Evolutionary conservation across 2,113 vertebrate genomes (phyloP).

Genomic region (Andinoacara biseriatus): DNA sequence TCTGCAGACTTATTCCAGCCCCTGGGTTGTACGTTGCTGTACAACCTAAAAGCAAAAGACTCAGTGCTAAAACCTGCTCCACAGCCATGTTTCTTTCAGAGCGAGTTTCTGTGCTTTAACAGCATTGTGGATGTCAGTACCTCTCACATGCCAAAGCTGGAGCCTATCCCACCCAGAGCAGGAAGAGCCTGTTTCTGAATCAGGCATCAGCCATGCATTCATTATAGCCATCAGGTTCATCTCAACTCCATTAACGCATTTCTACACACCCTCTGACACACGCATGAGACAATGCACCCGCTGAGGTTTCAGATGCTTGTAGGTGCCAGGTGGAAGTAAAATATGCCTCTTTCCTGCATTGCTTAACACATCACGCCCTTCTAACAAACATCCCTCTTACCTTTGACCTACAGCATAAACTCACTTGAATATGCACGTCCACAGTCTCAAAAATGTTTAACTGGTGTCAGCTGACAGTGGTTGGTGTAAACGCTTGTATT

Average conservation of each 20-base stretch:
- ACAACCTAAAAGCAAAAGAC: neutral
- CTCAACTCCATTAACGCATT: neutral
- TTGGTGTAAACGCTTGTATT: neutral
- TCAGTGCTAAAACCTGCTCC: neutral
- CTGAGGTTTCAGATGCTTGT: neutral
- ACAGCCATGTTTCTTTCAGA: accelerated
- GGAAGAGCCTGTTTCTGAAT: slow-evolving; percentile 19
- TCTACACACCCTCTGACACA: neutral
- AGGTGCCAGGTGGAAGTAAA: neutral
- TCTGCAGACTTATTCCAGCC: no score
- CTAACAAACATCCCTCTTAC: neutral
- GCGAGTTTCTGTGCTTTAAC: neutral
- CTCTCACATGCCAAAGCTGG: neutral
- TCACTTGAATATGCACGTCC: neutral
- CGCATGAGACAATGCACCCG: neutral
- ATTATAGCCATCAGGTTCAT: neutral
- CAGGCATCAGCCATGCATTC: neutral
- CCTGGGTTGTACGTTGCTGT: no score
- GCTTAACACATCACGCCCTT: neutral
- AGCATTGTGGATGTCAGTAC: neutral
- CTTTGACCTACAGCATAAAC: neutral
- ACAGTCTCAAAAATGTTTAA: neutral
- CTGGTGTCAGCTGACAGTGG: neutral
- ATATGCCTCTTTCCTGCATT: neutral
- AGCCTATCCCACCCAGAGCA: slow-evolving; percentile 11